Evolutionary conservation across 2,797 vertebrate species (phyloP).

Genomic region (Spheniscus humboldti): DNA sequence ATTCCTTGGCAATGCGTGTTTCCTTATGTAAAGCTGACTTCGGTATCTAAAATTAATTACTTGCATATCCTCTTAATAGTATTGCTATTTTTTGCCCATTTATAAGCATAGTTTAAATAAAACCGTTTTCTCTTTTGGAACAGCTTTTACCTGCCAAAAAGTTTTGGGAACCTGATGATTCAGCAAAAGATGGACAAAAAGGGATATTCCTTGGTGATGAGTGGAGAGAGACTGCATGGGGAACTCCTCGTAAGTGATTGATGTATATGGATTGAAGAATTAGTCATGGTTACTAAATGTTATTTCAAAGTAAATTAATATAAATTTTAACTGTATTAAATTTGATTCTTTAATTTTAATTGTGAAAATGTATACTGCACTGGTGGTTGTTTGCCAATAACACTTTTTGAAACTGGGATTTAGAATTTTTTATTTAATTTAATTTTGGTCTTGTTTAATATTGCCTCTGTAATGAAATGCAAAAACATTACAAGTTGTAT

Average conservation of each 20-base stretch:
- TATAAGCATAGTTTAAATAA: constrained; percentile 5
- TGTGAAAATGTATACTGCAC: background rate
- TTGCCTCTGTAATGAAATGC: background rate
- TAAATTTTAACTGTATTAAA: background rate
- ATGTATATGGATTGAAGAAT: background rate
- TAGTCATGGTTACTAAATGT: background rate
- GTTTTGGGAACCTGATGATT: constrained; percentile 97
- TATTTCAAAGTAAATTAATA: background rate
- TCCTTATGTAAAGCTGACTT: background rate
- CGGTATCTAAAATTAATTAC: background rate
- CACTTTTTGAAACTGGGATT: background rate
- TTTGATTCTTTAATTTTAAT: background rate
- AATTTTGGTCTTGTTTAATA: background rate
- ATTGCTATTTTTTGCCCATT: background rate
- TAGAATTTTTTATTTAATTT: background rate
- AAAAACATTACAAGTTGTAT: background rate
- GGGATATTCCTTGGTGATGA: constrained; percentile 96
- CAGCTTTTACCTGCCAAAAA: constrained; percentile 98
- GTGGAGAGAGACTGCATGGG: constrained; percentile 97
- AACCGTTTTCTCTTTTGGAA: background rate
- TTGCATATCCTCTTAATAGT: background rate
- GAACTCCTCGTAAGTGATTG: constrained; percentile 89
- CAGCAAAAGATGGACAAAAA: constrained; percentile 97
- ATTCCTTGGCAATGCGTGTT: background rate
- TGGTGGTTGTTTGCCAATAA: background rate